These are phyloP conservation scores for Patella depressa DNA, from an alignment of 2,888 invertebrate species.

Conservation along the genomic window DNA sequence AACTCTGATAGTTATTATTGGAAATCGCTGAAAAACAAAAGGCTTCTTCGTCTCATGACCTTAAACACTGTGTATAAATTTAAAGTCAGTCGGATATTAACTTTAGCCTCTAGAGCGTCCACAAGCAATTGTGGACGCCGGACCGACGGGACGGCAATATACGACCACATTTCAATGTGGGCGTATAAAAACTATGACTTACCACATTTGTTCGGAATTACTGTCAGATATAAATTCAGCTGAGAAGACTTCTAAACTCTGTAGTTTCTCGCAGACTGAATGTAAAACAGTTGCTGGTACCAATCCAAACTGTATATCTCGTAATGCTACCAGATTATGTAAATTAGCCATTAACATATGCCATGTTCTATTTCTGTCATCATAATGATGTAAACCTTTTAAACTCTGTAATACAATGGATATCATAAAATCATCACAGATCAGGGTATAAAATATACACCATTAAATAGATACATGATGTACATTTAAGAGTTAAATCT, in stretches of 20 bases:
- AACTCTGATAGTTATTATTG: no score
- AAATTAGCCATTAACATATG: conserved; percentile 52
- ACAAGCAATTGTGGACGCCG: no score
- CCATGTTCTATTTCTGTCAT: conserved; percentile 57
- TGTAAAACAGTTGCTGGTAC: conserved; percentile 59
- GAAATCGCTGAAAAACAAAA: no score
- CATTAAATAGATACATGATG: no score
- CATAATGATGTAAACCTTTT: conserved; percentile 45
- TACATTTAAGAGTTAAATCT: no score
- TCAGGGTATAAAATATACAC: no score
- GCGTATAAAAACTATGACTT: conserved; percentile 29
- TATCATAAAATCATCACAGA: background rate
- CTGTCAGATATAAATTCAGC: conserved; percentile 56
- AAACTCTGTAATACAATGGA: conserved; percentile 46
- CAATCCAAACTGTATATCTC: conserved; percentile 53
- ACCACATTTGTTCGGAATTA: conserved; percentile 49
- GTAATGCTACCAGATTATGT: conserved; percentile 43
- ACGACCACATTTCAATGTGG: no score
- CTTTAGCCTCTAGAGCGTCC: no score
- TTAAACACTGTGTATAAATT: no score
- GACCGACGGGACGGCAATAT: no score
- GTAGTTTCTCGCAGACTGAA: conserved; percentile 47
- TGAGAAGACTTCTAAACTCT: conserved; percentile 47
- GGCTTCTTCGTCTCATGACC: no score
- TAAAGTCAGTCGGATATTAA: no score